A percentile compares a stretch with the other conserved stretches of the same genome.
Evolutionary conservation across 2,888 invertebrate genomes (phyloP).

Genomic region (Poecilus cupreus): DNA sequence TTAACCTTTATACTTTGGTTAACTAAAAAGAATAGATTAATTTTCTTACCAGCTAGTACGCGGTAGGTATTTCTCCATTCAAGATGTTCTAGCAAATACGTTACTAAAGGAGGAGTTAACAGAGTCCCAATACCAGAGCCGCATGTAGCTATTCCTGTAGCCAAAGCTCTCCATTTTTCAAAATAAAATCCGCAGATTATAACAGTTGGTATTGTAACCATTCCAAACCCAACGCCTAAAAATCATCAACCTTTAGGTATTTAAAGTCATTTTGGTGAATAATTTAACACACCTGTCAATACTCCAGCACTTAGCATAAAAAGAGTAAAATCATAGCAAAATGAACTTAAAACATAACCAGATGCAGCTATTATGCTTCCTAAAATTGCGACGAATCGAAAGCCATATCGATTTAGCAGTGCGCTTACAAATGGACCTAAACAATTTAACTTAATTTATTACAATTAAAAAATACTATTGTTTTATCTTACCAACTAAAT

Average conservation of each 20-base stretch:
- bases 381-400: conserved; percentile 65
- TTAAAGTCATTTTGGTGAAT: background rate
- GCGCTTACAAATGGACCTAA: conserved; percentile 69
- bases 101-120: conserved; percentile 81
- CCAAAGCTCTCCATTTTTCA: conserved; percentile 95
- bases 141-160: conserved; percentile 96
- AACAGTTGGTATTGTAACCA: conserved; percentile 96
- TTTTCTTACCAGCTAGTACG: conserved; percentile 34
- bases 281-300: background rate
- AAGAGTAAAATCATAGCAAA: conserved; percentile 1
- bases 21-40: too few relatives aligned
- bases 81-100: background rate
- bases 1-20: too few relatives aligned
- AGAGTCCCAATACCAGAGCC: conserved; percentile 97
- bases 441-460: background rate
- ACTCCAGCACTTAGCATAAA: conserved; percentile 17
- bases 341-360: conserved; percentile 12
- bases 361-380: conserved; percentile 66
- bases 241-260: conserved; percentile 54
- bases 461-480: background rate
- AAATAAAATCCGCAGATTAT: conserved; percentile 98
- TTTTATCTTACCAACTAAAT: conserved; percentile 65
- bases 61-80: conserved; percentile 44
- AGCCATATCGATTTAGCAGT: conserved; percentile 68
- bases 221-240: conserved; percentile 91